Percentiles rank a stretch among this genome's conserved stretches.
Conservation (phyloP, 2,888 invertebrate species). For the Nephrotoma appendiculata region DNA sequence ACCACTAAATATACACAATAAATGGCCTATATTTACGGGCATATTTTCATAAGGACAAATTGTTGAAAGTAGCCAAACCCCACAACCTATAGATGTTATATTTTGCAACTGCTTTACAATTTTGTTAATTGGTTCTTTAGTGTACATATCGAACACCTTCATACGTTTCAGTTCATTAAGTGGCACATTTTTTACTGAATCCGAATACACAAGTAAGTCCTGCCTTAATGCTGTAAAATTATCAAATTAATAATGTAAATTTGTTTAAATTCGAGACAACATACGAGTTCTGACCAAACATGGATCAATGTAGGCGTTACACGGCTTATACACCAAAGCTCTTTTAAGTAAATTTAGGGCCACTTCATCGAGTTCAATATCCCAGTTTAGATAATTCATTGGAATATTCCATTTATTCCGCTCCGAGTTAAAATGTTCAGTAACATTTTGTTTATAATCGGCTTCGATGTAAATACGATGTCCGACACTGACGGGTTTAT, state of each 20-base stretch:
- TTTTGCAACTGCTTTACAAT: background rate
- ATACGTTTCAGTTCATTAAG: no score
- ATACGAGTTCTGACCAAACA: background rate
- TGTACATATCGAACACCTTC: background rate
- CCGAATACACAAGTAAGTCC: background rate
- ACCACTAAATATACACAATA: background rate
- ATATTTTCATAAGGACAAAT: no score
- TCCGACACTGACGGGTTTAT: background rate
- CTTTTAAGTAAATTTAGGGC: background rate
- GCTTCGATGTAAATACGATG: background rate
- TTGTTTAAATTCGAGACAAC: background rate
- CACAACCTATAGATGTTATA: background rate
- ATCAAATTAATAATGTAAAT: background rate
- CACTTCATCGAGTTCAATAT: background rate
- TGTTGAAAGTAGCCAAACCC: background rate
- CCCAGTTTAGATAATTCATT: background rate
- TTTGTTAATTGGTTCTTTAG: background rate
- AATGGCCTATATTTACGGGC: background rate
- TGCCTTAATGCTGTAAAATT: background rate
- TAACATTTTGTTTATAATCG: background rate
- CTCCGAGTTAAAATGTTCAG: background rate
- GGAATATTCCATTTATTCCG: background rate
- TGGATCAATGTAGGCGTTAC: background rate
- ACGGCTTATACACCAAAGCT: background rate
- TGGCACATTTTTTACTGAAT: background rate